Evolutionary conservation across 2,113 vertebrate species (phyloP).

Genomic region (Cephalopholis sonnerati): DNA sequence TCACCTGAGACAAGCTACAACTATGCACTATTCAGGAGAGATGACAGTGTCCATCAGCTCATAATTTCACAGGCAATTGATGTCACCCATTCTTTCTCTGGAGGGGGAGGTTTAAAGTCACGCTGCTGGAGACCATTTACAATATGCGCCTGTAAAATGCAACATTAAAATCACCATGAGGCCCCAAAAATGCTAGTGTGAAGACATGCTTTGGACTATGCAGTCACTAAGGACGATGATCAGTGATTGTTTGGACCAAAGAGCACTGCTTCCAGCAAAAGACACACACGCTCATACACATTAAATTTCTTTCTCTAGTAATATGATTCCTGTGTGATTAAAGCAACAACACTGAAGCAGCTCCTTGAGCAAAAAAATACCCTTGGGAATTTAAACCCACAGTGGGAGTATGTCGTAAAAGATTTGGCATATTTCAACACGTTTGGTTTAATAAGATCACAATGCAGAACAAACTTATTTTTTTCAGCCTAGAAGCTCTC

Average conservation of each 20-base stretch:
- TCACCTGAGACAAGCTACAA: constrained; percentile 39
- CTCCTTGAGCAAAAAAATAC: constrained; percentile 21
- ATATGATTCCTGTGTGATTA: constrained; percentile 19
- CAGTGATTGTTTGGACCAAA: neutral
- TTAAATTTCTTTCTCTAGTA: neutral
- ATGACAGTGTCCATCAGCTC: constrained; percentile 24
- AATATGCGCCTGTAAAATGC: neutral
- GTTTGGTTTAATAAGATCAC: constrained; percentile 52
- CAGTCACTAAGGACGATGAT: neutral
- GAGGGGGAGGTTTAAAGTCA: constrained; percentile 11
- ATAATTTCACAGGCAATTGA: constrained; percentile 33
- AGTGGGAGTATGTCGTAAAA: constrained; percentile 38
- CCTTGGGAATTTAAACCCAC: constrained; percentile 28
- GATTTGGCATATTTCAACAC: constrained; percentile 47
- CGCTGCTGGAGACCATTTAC: neutral
- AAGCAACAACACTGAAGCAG: constrained; percentile 14
- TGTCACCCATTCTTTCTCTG: constrained; percentile 8
- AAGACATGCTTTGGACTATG: neutral
- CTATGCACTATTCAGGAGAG: constrained; percentile 5
- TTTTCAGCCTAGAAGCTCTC: constrained; percentile 35
- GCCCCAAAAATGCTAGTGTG: neutral
- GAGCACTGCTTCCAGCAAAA: neutral
- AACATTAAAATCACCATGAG: neutral
- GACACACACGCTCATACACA: neutral
- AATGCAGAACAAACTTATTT: constrained; percentile 22